Evolutionary conservation across 2,113 vertebrate species (phyloP).

Genomic region (Otis tarda): DNA sequence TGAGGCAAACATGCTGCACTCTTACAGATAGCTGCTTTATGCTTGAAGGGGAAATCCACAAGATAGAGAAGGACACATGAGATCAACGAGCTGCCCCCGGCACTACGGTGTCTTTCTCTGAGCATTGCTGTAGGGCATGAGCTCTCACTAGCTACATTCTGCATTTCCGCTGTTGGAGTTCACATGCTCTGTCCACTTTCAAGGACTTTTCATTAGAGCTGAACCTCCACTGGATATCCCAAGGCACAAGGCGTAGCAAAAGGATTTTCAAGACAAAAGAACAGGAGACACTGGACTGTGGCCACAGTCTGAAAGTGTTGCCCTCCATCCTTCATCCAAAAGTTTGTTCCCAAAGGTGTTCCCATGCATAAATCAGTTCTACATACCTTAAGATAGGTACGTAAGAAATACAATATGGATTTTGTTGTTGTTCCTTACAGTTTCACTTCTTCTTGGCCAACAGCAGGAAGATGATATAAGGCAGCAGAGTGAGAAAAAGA

Average conservation of each 20-base stretch:
- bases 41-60: too few relatives aligned
- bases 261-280: not conserved
- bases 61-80: too few relatives aligned
- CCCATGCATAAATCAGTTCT: not conserved
- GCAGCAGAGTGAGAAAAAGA: not conserved
- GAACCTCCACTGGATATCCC: not conserved
- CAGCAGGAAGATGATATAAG: not conserved
- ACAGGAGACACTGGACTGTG: not conserved
- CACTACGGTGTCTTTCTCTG: too few relatives aligned
- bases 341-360: not conserved
- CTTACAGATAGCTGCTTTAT: too few relatives aligned
- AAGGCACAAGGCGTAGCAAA: accelerated
- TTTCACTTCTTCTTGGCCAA: not conserved
- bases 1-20: too few relatives aligned
- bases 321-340: not conserved
- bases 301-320: not conserved
- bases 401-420: not conserved
- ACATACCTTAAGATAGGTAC: not conserved
- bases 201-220: too few relatives aligned
- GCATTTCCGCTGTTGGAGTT: too few relatives aligned
- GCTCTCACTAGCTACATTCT: too few relatives aligned
- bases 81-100: too few relatives aligned
- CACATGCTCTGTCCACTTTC: too few relatives aligned
- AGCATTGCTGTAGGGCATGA: too few relatives aligned
- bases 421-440: not conserved